Evolutionary conservation across 1,140 invertebrate species (phyloP).

Genomic region (Paramacrobiotus metropolitanus): DNA sequence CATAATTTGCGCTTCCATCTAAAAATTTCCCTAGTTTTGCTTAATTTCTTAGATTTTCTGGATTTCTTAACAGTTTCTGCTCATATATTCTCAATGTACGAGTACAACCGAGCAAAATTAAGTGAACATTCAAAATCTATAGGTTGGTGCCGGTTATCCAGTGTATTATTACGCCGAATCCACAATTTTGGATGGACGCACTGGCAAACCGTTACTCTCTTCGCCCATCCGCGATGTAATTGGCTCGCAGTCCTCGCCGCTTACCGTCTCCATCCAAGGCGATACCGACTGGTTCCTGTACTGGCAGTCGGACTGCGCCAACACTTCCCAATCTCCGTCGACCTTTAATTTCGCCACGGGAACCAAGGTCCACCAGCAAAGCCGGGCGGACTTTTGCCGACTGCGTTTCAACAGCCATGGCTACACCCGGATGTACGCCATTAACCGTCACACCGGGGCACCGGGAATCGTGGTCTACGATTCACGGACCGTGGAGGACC

Average conservation of each 20-base stretch:
- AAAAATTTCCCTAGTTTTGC: too few species aligned
- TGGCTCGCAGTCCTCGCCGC: slow-evolving; percentile 37
- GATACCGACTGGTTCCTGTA: slow-evolving; percentile 49
- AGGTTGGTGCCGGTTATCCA: slow-evolving; percentile 44
- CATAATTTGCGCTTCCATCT: too few species aligned
- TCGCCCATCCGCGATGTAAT: slow-evolving; percentile 38
- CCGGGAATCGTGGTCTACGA: slow-evolving; percentile 43
- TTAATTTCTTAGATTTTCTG: too few species aligned
- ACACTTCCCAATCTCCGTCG: slow-evolving; percentile 23
- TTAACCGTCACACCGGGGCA: slow-evolving; percentile 38
- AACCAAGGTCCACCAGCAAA: slow-evolving; percentile 35
- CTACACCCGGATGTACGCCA: slow-evolving; percentile 37
- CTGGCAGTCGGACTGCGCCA: slow-evolving; percentile 40
- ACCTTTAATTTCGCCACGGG: slow-evolving; percentile 20
- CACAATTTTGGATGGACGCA: slow-evolving; percentile 40
- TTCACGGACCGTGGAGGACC: slow-evolving; percentile 28
- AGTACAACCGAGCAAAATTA: too few species aligned
- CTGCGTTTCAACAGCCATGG: slow-evolving; percentile 40
- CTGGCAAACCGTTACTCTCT: slow-evolving; percentile 35
- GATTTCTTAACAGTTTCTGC: too few species aligned
- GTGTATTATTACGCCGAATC: slow-evolving; percentile 48
- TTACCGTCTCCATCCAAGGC: not conserved
- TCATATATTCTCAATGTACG: too few species aligned
- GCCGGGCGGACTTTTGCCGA: slow-evolving; percentile 40
- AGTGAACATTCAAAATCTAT: too few species aligned